Conservation (phyloP, 2,888 invertebrate genomes). For the Tricholauxania praeusta region DNA sequence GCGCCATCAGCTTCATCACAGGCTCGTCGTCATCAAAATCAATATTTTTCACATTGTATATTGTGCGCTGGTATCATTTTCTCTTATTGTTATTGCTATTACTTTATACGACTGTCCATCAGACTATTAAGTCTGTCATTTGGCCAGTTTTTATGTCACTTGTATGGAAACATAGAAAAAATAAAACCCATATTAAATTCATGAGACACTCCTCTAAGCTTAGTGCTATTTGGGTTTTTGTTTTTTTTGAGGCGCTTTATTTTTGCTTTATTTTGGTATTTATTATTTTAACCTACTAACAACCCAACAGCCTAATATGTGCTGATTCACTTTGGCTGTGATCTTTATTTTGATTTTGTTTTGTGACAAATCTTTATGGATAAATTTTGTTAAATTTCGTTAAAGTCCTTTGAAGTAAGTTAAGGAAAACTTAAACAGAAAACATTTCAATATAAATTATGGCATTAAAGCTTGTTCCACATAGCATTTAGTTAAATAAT, state of each 20-base stretch:
- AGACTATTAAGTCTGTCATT: conserved; percentile 1
- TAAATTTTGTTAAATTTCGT: too few relatives aligned
- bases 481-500: too few relatives aligned
- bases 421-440: too few relatives aligned
- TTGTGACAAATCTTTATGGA: too few relatives aligned
- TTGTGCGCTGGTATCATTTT: background rate
- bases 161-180: background rate
- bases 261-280: background rate
- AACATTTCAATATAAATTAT: too few relatives aligned
- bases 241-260: conserved; percentile 19
- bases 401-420: too few relatives aligned
- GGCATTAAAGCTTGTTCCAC: too few relatives aligned
- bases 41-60: conserved; percentile 21
- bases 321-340: too few relatives aligned
- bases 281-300: conserved; percentile 8
- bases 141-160: conserved; percentile 14
- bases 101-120: conserved; percentile 4
- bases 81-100: conserved; percentile 4
- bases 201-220: conserved; percentile 12
- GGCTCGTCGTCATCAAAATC: conserved; percentile 18
- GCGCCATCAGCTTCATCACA: background rate
- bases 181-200: background rate
- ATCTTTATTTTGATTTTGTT: too few relatives aligned
- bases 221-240: conserved; percentile 6
- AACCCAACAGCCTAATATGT: too few relatives aligned